Base-by-base conservation (phyloP, 2,113 vertebrate species). In the Sebastes schlegelii region DNA sequence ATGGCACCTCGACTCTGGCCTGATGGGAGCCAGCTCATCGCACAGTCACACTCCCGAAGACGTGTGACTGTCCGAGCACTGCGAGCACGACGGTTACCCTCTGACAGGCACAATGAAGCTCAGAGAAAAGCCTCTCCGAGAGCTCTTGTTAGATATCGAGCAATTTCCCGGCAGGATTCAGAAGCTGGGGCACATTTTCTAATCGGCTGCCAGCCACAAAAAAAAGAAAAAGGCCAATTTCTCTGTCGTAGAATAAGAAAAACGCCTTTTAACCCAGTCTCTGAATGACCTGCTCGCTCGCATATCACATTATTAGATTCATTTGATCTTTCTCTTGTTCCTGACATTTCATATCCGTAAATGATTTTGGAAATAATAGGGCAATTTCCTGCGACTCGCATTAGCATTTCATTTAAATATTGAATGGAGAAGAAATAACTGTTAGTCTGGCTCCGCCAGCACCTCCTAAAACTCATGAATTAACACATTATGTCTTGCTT, bases 41-140 rank as follows among this genome's bases (percentile, higher is more conserved):
- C 72, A 71, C 87, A 87, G 90, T 85, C 90, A 12, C 78, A 94
- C 85, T 88, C 80, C 83, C 68, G 79, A 69, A 46, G 86, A 73
- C 90, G 93, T 83, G 93, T 90, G 82, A 88, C 73, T 86, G 68
- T 65, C 85, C 8, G 2, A 57, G 83, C 63, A 34, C 74, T 85
- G 85, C 73, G 49, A 54, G 54, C 17, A 40, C 7, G 8, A 86
- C n/a, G 74, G 62, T 23, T 81, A 52, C 34, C 60, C 74, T 71
- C 79, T 58, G 71, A 84, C 55, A 19, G 58, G 84, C 43, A 23
- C 48, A 70, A 82, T 16, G 34, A 72, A 45, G 58, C 52, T 34
- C 21, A 12, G 34, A 67, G 62, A 54, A 60, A 78, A 82, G 55
- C 26, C 51, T 77, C 21, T 43, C n/a, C 34, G 8, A 68, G 4